These are phyloP conservation scores for Euthynnus affinis DNA, from an alignment of 2,797 vertebrate species.

Conservation along the genomic window DNA sequence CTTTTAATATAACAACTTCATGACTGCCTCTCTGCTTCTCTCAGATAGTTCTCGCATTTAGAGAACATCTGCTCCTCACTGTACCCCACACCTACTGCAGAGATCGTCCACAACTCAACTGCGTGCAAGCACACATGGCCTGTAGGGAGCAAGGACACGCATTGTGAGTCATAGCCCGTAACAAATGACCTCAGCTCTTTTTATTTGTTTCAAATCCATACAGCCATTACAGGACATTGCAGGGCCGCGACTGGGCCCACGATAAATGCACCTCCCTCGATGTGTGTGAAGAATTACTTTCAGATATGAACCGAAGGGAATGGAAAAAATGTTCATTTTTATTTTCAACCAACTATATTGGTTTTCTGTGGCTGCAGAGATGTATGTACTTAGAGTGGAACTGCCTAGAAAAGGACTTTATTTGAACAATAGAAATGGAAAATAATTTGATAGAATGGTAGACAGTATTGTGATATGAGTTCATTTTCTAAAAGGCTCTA, in stretches of 20 bases:
- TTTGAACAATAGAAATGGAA: conserved; percentile 59
- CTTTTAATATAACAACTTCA: conserved; percentile 34
- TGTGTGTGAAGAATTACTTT: conserved; percentile 75
- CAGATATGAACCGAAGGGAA: conserved; percentile 75
- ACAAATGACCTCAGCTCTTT: conserved; percentile 57
- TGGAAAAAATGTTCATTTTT: conserved; percentile 45
- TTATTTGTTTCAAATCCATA: conserved; percentile 69
- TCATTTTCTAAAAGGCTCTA: conserved; percentile 50
- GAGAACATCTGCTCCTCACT: conserved; percentile 4
- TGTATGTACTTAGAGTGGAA: conserved; percentile 30
- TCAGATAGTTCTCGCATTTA: not conserved
- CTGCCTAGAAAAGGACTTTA: conserved; percentile 27
- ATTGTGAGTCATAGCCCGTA: conserved; percentile 32
- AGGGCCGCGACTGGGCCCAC: conserved; percentile 43
- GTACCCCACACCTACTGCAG: not conserved
- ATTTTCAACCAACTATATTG: conserved; percentile 67
- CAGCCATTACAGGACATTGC: conserved; percentile 50
- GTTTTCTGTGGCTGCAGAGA: conserved; percentile 51
- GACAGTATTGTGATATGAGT: conserved; percentile 51
- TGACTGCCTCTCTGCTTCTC: not conserved
- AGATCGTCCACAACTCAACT: not conserved
- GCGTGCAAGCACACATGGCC: conserved; percentile 1
- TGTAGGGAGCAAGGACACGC: not conserved
- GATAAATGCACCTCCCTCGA: conserved; percentile 45
- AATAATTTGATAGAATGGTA: conserved; percentile 48